phyloP scores from a whole-genome alignment of 2,113 vertebrate species.

The Poicephalus gulielmi region DNA sequence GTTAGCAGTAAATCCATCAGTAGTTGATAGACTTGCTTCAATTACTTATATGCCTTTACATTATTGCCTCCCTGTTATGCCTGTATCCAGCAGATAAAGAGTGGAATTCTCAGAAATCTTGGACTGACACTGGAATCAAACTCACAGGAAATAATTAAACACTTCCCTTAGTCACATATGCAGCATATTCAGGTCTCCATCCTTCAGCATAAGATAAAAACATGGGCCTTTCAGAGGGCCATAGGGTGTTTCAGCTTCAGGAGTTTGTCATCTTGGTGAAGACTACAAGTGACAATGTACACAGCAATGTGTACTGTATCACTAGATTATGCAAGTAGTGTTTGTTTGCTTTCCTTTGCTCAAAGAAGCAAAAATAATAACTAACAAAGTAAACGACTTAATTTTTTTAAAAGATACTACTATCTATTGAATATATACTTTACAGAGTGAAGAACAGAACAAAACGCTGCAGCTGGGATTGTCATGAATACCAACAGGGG shows the following conservation, averaged over 20 bases:
- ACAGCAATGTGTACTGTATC: not conserved
- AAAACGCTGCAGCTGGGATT: not conserved
- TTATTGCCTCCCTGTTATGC: not conserved
- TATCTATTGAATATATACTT: not conserved
- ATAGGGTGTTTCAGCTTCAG: not conserved
- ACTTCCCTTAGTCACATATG: not conserved
- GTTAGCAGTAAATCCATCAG: not conserved
- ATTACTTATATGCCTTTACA: not conserved
- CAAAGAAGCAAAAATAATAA: not conserved
- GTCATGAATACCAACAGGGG: not conserved
- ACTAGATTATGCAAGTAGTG: not conserved
- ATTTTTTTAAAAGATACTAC: not conserved
- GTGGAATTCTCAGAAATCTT: not conserved
- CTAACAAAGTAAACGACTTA: not conserved
- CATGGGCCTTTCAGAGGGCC: not conserved
- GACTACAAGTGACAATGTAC: not conserved
- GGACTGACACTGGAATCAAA: not conserved
- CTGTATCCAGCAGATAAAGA: not conserved
- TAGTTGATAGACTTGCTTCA: not conserved
- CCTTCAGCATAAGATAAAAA: accelerated
- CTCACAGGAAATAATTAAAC: not conserved
- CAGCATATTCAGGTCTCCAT: not conserved
- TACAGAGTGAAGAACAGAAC: not conserved
- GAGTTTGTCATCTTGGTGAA: not conserved
- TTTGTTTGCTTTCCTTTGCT: not conserved